Evolutionary conservation across 92 coral and sea anemone genomes (phyloP).

Genomic region (Micromussa lordhowensis): DNA sequence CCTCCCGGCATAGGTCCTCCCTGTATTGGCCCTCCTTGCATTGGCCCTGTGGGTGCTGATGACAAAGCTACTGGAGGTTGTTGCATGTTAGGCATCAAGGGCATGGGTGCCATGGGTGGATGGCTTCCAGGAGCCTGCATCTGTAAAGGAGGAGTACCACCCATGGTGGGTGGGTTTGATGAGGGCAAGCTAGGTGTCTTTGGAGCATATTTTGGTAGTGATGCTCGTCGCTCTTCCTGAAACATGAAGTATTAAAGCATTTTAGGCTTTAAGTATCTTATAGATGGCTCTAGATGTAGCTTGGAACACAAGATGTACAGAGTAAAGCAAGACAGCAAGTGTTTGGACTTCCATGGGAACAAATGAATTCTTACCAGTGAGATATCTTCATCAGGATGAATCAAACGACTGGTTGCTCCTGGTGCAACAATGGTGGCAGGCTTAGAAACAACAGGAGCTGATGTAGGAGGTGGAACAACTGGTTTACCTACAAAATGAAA

Average conservation of each 20-base stretch:
- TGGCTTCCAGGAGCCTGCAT: slow-evolving; percentile 72
- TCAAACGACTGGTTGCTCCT: slow-evolving; percentile 94
- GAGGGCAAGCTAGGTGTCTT: slow-evolving; percentile 91
- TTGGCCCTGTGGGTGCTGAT: slow-evolving; percentile 70
- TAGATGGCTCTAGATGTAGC: not conserved
- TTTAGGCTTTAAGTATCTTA: not conserved
- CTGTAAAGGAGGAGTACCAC: slow-evolving; percentile 62
- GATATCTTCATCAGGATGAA: slow-evolving; percentile 99
- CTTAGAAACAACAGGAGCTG: slow-evolving; percentile 70
- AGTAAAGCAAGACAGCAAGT: not conserved
- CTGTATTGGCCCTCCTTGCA: slow-evolving; percentile 50
- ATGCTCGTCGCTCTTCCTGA: slow-evolving; percentile 94
- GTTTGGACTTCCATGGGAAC: not conserved
- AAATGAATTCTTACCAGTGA: slow-evolving; percentile 73
- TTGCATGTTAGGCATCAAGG: slow-evolving; percentile 57
- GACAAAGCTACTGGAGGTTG: slow-evolving; percentile 54
- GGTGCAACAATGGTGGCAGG: slow-evolving; percentile 95
- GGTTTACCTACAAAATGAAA: slow-evolving; percentile 57
- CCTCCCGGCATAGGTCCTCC: slow-evolving; percentile 56
- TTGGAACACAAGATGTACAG: not conserved
- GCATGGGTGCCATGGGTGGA: slow-evolving; percentile 63
- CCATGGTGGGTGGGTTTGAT: slow-evolving; percentile 74
- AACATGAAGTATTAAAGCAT: not conserved
- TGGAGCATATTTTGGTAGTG: slow-evolving; percentile 81
- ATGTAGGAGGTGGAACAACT: slow-evolving; percentile 72